phyloP scores from a whole-genome alignment of 2,888 invertebrate species.

The Falcaria lacertinaria region DNA sequence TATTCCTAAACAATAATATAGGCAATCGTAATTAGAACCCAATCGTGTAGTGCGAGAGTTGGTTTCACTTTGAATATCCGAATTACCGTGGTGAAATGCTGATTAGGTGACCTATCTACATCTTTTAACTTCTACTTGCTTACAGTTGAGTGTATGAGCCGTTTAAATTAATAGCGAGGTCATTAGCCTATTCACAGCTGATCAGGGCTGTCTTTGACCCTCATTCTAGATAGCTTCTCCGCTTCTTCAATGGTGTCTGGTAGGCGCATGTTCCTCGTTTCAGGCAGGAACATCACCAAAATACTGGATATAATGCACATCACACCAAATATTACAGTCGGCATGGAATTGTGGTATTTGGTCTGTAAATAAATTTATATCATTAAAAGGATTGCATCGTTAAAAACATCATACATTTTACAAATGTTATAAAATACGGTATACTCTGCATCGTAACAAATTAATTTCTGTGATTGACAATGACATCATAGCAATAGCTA shows the following conservation, averaged over 20 bases:
- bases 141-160: no score
- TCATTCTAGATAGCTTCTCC: slow-evolving; percentile 66
- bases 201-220: slow-evolving; percentile 28
- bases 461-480: no score
- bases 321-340: slow-evolving; percentile 81
- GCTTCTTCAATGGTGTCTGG: slow-evolving; percentile 86
- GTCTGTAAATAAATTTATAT: slow-evolving; percentile 40
- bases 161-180: no score
- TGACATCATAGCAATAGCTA: no score
- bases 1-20: no score
- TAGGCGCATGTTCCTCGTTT: slow-evolving; percentile 82
- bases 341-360: slow-evolving; percentile 71
- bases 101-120: no score
- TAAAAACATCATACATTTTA: background rate
- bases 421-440: background rate
- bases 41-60: no score
- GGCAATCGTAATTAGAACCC: no score
- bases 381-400: background rate
- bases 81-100: no score
- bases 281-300: slow-evolving; percentile 83
- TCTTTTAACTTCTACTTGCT: no score
- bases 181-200: background rate
- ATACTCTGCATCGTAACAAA: no score
- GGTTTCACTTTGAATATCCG: no score
- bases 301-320: slow-evolving; percentile 81